phyloP scores from a whole-genome alignment of 2,888 invertebrate species.

The Xestia rhomboidea region DNA sequence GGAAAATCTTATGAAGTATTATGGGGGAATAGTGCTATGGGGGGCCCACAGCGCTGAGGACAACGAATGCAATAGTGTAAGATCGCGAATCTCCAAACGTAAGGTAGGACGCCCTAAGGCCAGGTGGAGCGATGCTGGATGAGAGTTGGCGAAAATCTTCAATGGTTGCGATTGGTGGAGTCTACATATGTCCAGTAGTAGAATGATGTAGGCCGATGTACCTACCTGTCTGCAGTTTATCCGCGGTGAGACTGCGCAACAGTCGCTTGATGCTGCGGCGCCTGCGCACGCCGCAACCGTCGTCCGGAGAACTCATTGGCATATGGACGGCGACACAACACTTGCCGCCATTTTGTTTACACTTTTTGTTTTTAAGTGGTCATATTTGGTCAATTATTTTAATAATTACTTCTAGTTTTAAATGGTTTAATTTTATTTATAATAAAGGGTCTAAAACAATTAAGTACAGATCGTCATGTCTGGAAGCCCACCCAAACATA shows the following conservation, averaged over 20 bases:
- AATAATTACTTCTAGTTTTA: neutral
- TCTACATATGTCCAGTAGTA: neutral
- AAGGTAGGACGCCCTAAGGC: neutral
- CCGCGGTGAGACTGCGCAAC: conserved; percentile 87
- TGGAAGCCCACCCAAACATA: neutral
- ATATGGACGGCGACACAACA: conserved; percentile 24
- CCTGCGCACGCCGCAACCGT: conserved; percentile 83
- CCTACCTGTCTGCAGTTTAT: conserved; percentile 88
- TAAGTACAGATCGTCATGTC: neutral
- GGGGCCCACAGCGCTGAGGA: too few species aligned
- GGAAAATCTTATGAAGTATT: too few species aligned
- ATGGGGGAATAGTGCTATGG: too few species aligned
- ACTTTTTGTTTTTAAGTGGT: conserved; percentile 36
- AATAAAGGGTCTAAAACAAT: neutral
- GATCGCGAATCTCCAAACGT: neutral
- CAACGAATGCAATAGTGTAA: neutral
- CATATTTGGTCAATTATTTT: conserved; percentile 27
- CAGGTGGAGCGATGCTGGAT: neutral
- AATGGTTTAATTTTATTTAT: neutral
- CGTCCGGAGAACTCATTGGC: conserved; percentile 82
- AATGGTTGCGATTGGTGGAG: neutral
- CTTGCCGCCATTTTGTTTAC: conserved; percentile 30
- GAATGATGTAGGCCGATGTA: conserved; percentile 37
- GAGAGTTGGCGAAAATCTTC: neutral
- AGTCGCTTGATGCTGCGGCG: conserved; percentile 89